Conservation (phyloP, 1,140 invertebrate genomes). For the Tetramorium alpestre region DNA sequence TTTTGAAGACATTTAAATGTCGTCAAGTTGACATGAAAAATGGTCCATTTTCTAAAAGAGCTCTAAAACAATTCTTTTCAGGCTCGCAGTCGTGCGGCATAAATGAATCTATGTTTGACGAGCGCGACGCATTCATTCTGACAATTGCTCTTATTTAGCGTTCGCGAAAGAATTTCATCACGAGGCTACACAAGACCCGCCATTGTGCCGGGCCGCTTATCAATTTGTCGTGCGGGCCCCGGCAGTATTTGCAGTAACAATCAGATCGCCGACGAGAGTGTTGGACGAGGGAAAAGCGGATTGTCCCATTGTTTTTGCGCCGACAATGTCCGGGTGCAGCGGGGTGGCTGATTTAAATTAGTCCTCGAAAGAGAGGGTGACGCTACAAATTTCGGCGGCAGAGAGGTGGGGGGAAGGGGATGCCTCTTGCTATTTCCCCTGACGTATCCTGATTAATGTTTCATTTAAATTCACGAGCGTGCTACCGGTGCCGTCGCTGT, state of each 20-base stretch:
- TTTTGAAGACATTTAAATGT: neutral
- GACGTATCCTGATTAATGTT: constrained; percentile 68
- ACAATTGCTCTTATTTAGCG: constrained; percentile 24
- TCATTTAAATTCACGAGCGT: constrained; percentile 67
- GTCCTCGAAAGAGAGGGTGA: constrained; percentile 61
- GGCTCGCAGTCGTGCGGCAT: neutral
- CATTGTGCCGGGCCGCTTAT: constrained; percentile 38
- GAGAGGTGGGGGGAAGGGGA: neutral
- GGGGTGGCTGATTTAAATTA: constrained; percentile 67
- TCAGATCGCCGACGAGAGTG: constrained; percentile 10
- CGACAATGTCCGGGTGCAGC: constrained; percentile 33
- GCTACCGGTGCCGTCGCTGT: constrained; percentile 15
- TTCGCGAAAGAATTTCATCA: constrained; percentile 5
- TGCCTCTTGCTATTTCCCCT: constrained; percentile 64
- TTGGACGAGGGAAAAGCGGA: constrained; percentile 33
- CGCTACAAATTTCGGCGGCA: constrained; percentile 43
- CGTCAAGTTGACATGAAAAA: neutral
- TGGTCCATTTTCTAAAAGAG: neutral
- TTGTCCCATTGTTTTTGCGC: constrained; percentile 64
- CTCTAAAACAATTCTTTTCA: neutral
- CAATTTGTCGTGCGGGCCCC: constrained; percentile 45
- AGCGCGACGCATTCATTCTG: neutral
- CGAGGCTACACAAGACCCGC: neutral
- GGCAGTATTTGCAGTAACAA: constrained; percentile 55
- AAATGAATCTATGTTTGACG: neutral